Base-by-base conservation (phyloP, 2,888 invertebrate species). In the Tuberolachnus salignus region DNA sequence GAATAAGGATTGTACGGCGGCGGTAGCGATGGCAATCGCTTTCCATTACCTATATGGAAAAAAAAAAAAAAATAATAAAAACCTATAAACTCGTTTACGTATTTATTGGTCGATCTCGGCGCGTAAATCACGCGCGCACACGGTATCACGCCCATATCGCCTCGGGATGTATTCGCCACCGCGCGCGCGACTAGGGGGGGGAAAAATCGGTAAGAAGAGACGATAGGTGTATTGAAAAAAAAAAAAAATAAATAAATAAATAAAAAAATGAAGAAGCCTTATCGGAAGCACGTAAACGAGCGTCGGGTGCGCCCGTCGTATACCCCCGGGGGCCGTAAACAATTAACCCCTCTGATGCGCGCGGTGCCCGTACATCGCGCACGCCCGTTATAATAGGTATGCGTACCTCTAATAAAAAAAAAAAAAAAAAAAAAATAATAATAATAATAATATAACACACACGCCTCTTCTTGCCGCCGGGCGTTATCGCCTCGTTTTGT, bases 131-230 rank as follows among this genome's bases (percentile, higher is more conserved):
- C 59, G 59, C 78, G 57, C 78, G 57, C 57, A 69, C n/a, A n/a
- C 49, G 59, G 59, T 51, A 57, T 49, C 66, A 69, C 78, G 67
- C 78, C 67, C 57, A 69, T 34, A 34, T 59, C 69, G 61, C 61
- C 69, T 49, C 66, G 75, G 75, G 75, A 34, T n/a, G 57, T 34
- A 11, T 57, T 61, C 44, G 42, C 19, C 23, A 23, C 21, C 11
- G 59, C 9, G 55, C 42, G 34, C n/a, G n/a, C n/a, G n/a, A n/a
- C n/a, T n/a, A n/a, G 8, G 59, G n/a, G 46, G 16, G 23, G 19
- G 21, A 49, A 57, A 44, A 49, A 34, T 4, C 34, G 3, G 34
- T 34, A 34, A 34, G 34, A 34, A 34, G 34, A 34, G 34, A 34
- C 6, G 34, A 6, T 34, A 34, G 34, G 34, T 34, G 34, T 34